These are phyloP conservation scores for Brachyptera risi DNA, from an alignment of 2,888 invertebrate species.

Conservation along the genomic window DNA sequence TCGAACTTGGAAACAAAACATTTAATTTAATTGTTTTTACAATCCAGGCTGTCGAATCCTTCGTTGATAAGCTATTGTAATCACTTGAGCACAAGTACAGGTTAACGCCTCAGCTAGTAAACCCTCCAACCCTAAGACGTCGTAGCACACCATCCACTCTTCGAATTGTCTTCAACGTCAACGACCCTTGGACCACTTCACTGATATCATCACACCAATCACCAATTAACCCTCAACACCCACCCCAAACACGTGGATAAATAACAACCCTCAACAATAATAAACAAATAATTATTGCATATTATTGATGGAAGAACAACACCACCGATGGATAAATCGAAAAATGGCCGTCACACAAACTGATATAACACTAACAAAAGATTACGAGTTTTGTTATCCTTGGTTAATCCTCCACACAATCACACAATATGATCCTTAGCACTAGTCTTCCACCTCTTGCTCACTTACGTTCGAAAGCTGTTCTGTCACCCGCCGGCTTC, in stretches of 20 bases:
- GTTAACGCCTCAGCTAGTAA: no score
- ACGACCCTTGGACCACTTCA: slow-evolving; percentile 1
- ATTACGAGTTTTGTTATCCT: not conserved
- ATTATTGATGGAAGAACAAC: not conserved
- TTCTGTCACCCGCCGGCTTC: slow-evolving; percentile 82
- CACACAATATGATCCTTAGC: not conserved
- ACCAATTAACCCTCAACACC: not conserved
- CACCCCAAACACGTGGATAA: not conserved
- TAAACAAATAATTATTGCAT: not conserved
- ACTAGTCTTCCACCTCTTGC: slow-evolving; percentile 40
- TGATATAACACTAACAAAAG: not conserved
- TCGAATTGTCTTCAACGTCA: no score
- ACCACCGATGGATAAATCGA: not conserved
- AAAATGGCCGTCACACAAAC: slow-evolving; percentile 11
- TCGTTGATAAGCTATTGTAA: no score
- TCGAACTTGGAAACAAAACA: no score
- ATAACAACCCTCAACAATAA: not conserved
- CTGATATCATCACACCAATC: not conserved
- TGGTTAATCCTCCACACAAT: slow-evolving; percentile 13
- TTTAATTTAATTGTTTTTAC: no score
- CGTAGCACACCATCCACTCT: no score
- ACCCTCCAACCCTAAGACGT: no score
- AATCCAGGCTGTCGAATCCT: no score
- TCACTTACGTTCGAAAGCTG: slow-evolving; percentile 95
- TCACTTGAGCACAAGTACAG: no score